Base-by-base conservation (phyloP, 1,140 invertebrate species). In the Zophobas atratus region DNA sequence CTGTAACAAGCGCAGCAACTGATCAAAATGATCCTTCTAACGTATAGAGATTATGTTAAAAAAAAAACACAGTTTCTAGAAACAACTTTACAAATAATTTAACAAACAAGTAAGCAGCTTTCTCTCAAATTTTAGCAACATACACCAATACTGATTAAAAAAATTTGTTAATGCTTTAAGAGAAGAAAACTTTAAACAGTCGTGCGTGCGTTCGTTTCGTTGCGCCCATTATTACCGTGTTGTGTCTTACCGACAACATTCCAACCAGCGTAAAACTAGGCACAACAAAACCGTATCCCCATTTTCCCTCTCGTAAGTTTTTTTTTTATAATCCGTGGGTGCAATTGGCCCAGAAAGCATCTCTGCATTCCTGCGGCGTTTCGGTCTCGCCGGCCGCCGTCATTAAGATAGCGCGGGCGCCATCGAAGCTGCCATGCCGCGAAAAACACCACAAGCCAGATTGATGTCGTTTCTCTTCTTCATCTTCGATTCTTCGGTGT, bases 321-420 rank as follows among this genome's bases (percentile, higher is more conserved):
- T 1, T 41, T 60, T 60, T 60, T 60, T 60, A 6, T 60, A 3
- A 3, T 3, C 43, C 43, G 43, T 60, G 35, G 20, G 20, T 53
- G 34, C 56, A 36, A 57, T 57, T 57, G 56, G 56, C 6, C 56
- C 56, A 60, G 56, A 60, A 60, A 60, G 56, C 56, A 39, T 60
- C 56, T 60, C 60, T 67, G 60, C 60, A 67, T 67, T 67, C 60
- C 60, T 67, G 39, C 60, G 60, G 39, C 36, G 34, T 33, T 60
- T 60, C 36, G 56, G 56, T 67, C 60, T 67, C 60, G 80, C 77
- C 79, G 77, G 49, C 70, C 79, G 81, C 81, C 82, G 79, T 82
- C 82, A 83, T 84, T 84, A 83, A 84, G 83, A 84, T 84, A 84
- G 79, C 78, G 79, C 79, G 83, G 81, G 83, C 83, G 83, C 83